Evolutionary conservation across 2,888 invertebrate species (phyloP).

Genomic region (Aporophyla nigra): DNA sequence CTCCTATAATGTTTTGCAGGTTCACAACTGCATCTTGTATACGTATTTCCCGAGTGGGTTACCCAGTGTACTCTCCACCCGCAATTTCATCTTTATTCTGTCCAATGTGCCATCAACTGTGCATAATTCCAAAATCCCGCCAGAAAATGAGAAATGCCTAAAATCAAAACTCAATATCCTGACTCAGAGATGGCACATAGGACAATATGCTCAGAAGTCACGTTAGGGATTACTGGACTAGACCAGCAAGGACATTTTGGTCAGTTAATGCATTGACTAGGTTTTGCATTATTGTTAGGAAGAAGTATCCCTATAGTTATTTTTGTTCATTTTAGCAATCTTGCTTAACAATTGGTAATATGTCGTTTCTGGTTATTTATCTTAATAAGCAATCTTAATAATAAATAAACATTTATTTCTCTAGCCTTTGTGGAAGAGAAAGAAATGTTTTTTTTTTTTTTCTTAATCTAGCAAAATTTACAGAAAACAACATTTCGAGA

Average conservation of each 20-base stretch:
- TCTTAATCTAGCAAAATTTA: neutral
- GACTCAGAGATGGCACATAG: neutral
- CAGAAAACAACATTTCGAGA: neutral
- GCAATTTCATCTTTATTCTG: neutral
- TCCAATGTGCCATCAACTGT: neutral
- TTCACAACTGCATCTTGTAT: too few species aligned
- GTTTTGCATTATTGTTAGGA: neutral
- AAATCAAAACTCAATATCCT: neutral
- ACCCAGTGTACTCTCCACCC: neutral
- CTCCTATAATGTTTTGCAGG: too few species aligned
- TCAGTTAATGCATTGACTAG: neutral
- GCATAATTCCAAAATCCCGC: neutral
- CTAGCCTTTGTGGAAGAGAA: too few species aligned
- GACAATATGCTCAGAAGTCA: neutral
- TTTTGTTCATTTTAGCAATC: neutral
- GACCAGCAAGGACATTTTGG: neutral
- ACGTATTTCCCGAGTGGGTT: neutral
- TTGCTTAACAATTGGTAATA: neutral
- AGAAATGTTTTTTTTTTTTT: too few species aligned
- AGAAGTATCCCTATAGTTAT: too few species aligned
- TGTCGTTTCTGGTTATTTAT: neutral
- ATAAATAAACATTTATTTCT: too few species aligned
- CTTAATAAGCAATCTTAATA: too few species aligned
- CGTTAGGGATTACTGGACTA: neutral
- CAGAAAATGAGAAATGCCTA: neutral